These are phyloP conservation scores for Nomada flava DNA, from an alignment of 2,888 invertebrate species.

Conservation along the genomic window DNA sequence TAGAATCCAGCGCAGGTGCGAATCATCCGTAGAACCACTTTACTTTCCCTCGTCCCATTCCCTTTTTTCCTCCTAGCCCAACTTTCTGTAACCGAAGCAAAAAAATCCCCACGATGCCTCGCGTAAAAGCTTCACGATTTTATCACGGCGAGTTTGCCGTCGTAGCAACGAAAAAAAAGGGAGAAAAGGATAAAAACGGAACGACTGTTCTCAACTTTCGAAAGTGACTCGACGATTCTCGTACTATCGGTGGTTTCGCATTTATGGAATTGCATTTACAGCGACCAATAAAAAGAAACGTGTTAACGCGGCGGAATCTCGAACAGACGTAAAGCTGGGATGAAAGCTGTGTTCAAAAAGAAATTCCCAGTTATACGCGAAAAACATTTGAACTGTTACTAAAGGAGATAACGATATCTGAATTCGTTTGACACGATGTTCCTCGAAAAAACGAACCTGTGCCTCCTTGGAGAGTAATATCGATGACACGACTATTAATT, in stretches of 20 bases:
- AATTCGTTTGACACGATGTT: background rate
- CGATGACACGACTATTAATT: background rate
- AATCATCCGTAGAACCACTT: slow-evolving; percentile 28
- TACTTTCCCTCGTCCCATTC: slow-evolving; percentile 12
- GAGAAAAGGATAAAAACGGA: background rate
- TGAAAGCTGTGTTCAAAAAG: slow-evolving; percentile 18
- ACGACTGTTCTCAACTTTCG: background rate
- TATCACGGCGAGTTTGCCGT: background rate
- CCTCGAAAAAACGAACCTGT: background rate
- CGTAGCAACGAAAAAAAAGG: no score
- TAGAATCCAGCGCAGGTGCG: slow-evolving; percentile 38
- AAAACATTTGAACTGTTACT: slow-evolving; percentile 4
- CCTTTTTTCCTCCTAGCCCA: background rate
- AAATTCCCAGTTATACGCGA: slow-evolving; percentile 24
- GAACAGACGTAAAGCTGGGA: slow-evolving; percentile 7
- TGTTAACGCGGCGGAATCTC: background rate
- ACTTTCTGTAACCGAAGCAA: background rate
- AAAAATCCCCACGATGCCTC: background rate
- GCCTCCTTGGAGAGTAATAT: slow-evolving; percentile 12
- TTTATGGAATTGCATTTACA: slow-evolving; percentile 29
- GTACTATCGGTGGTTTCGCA: background rate
- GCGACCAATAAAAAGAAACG: background rate
- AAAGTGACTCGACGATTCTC: background rate
- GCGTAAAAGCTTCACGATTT: background rate
- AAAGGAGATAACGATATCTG: slow-evolving; percentile 20